phyloP scores from a whole-genome alignment of 1,140 invertebrate genomes.

The Papilio helenus region DNA sequence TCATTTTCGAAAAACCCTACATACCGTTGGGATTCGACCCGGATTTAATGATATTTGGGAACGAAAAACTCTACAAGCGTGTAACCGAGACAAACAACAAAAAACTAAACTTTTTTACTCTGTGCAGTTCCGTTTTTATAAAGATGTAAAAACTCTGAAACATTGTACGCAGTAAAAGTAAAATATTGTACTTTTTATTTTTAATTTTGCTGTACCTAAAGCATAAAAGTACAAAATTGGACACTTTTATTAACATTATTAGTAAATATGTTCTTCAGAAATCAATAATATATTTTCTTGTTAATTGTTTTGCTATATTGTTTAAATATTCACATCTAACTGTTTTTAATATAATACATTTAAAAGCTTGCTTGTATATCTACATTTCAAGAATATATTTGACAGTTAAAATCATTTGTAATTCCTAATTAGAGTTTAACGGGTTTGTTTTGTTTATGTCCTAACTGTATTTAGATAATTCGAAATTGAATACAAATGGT shows the following conservation, averaged over 20 bases:
- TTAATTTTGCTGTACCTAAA: not conserved
- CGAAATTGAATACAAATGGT: conserved; percentile 34
- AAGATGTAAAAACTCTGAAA: not conserved
- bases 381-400: not conserved
- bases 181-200: not conserved
- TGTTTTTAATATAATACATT: not conserved
- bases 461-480: conserved; percentile 23
- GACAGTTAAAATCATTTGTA: not conserved
- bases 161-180: not conserved
- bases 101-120: not conserved
- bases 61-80: not conserved
- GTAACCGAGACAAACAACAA: not conserved
- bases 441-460: conserved; percentile 28
- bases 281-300: not conserved
- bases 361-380: not conserved
- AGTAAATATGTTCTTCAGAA: not conserved
- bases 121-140: not conserved
- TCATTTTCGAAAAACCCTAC: not conserved
- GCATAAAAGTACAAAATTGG: not conserved
- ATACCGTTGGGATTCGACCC: not conserved
- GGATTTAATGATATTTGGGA: conserved; percentile 2
- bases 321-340: not conserved
- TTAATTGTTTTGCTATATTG: not conserved
- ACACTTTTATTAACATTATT: not conserved
- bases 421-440: conserved; percentile 28